Conservation (phyloP, 2,888 invertebrate genomes). For the Tipula helvola region DNA sequence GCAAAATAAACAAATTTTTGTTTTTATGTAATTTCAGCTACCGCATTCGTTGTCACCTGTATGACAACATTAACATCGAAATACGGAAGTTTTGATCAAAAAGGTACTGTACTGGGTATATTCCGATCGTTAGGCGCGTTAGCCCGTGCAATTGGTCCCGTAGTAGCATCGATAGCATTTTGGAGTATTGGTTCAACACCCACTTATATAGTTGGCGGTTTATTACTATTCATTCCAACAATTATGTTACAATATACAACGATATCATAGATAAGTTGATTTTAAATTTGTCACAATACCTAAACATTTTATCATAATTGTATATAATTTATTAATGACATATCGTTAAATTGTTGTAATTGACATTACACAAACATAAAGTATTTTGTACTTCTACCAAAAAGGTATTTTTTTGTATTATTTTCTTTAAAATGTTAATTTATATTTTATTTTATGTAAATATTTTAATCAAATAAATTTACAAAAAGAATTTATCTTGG, state of each 20-base stretch:
- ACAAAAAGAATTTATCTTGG: neutral
- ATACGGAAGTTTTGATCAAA: constrained; percentile 66
- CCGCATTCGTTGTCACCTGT: constrained; percentile 90
- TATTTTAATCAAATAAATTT: neutral
- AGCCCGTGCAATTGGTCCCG: constrained; percentile 83
- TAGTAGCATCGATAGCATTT: constrained; percentile 81
- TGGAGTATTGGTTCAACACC: constrained; percentile 79
- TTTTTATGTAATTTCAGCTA: constrained; percentile 41
- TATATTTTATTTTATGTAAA: neutral
- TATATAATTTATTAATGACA: neutral
- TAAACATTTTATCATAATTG: neutral
- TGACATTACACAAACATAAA: neutral
- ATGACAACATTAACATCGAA: constrained; percentile 86
- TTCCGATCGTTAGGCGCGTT: constrained; percentile 90
- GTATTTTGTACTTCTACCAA: neutral
- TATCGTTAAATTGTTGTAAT: neutral
- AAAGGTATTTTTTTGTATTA: neutral
- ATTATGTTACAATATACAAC: constrained; percentile 40
- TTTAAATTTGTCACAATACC: neutral
- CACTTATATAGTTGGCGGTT: constrained; percentile 72
- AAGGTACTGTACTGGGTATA: constrained; percentile 87
- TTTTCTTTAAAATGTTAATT: neutral
- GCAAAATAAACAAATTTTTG: neutral
- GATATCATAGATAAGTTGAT: constrained; percentile 11
- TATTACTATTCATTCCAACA: constrained; percentile 64